These are phyloP conservation scores for Chrysogorgia sp. DNA, from an alignment of 92 coral and sea anemone species.

Conservation along the genomic window DNA sequence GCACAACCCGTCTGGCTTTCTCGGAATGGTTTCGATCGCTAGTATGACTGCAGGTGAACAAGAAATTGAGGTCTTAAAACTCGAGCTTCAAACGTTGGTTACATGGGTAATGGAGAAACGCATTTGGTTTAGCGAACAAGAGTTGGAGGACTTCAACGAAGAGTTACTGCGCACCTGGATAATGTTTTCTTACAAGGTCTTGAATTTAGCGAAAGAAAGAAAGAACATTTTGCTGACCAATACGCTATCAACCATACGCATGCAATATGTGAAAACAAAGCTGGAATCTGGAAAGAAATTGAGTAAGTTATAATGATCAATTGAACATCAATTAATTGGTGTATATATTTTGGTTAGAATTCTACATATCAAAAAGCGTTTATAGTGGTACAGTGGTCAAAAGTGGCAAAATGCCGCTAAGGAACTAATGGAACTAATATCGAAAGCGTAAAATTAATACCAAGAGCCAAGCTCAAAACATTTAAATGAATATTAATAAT, in stretches of 20 bases:
- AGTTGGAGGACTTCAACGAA: constrained; percentile 76
- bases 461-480: too few relatives aligned
- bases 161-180: constrained; percentile 69
- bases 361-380: too few relatives aligned
- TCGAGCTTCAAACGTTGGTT: constrained; percentile 34
- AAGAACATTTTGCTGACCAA: constrained; percentile 3
- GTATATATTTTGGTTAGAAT: too few relatives aligned
- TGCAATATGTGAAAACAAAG: constrained; percentile 22
- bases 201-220: constrained; percentile 42
- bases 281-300: constrained; percentile 56
- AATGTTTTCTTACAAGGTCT: constrained; percentile 50
- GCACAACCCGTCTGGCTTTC: not conserved
- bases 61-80: constrained; percentile 12
- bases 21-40: constrained; percentile 2
- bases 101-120: constrained; percentile 63
- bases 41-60: constrained; percentile 14
- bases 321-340: too few relatives aligned
- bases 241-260: not conserved
- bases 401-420: too few relatives aligned
- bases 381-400: too few relatives aligned
- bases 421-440: too few relatives aligned
- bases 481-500: too few relatives aligned
- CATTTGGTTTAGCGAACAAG: constrained; percentile 75
- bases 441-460: too few relatives aligned
- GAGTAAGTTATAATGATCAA: too few relatives aligned